Evolutionary conservation across 2,888 invertebrate species (phyloP).

Genomic region (Gymnosoma rotundatum): DNA sequence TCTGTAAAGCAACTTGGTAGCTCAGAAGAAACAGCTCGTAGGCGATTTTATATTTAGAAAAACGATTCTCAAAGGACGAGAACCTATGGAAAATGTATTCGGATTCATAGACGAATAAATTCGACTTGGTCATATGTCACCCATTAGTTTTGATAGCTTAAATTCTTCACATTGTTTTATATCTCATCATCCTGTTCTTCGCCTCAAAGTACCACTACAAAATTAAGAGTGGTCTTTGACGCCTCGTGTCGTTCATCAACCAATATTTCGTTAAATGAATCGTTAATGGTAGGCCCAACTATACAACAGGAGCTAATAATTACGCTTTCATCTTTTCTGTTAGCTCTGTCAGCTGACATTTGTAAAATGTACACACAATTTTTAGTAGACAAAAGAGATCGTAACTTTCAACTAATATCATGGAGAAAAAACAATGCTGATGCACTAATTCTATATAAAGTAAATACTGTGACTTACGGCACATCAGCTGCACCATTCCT

Average conservation of each 20-base stretch:
- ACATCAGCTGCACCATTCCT: slow-evolving; percentile 65
- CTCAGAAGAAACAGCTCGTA: slow-evolving; percentile 43
- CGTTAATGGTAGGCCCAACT: slow-evolving; percentile 49
- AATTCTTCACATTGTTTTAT: not conserved
- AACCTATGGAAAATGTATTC: too few species aligned
- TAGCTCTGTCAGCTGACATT: slow-evolving; percentile 46
- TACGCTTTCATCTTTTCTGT: slow-evolving; percentile 12
- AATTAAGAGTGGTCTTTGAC: too few species aligned
- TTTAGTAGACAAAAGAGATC: slow-evolving; percentile 41
- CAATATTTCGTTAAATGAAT: slow-evolving; percentile 51
- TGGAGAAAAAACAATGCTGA: slow-evolving; percentile 24
- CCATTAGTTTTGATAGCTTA: not conserved
- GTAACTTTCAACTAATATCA: slow-evolving; percentile 27
- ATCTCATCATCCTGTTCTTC: slow-evolving; percentile 12
- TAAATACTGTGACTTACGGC: slow-evolving; percentile 55
- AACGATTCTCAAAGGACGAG: too few species aligned
- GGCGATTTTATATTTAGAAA: slow-evolving; percentile 42
- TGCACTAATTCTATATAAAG: slow-evolving; percentile 23
- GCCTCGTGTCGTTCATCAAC: slow-evolving; percentile 3
- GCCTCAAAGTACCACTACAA: not conserved
- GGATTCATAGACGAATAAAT: slow-evolving; percentile 54
- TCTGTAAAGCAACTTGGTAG: not conserved
- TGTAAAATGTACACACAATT: slow-evolving; percentile 61
- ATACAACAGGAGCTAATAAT: slow-evolving; percentile 52
- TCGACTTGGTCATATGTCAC: slow-evolving; percentile 5